Percentiles rank a stretch among this genome's conserved stretches.
phyloP scores from a whole-genome alignment of 2,888 invertebrate genomes.

The Arctia plantaginis region DNA sequence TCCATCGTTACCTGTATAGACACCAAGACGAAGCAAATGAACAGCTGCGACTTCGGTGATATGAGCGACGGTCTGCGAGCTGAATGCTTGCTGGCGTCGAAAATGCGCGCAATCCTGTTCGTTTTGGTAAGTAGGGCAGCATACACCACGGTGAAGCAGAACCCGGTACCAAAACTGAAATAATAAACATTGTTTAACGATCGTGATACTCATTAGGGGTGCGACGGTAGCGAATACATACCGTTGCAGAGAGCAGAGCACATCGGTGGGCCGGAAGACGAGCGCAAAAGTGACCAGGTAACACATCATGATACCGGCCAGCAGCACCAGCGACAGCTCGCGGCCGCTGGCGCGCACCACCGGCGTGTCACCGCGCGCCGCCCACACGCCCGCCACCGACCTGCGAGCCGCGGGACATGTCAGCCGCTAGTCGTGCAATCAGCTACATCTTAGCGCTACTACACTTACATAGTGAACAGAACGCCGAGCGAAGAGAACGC shows the following conservation, averaged over 20 bases:
- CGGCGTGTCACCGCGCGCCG: conserved; percentile 95
- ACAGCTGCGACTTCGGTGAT: conserved; percentile 94
- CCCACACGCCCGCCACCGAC: conserved; percentile 91
- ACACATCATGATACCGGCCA: conserved; percentile 95
- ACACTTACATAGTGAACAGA: conserved; percentile 88
- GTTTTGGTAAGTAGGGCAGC: conserved; percentile 98
- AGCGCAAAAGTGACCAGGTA: conserved; percentile 97
- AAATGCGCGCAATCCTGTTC: conserved; percentile 97
- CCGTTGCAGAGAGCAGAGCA: conserved; percentile 96
- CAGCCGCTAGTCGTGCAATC: neutral
- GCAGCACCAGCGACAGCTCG: conserved; percentile 95
- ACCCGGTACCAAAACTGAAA: conserved; percentile 92
- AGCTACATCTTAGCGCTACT: neutral
- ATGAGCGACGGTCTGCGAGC: conserved; percentile 97
- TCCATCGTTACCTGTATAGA: conserved; percentile 90
- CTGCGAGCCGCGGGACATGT: conserved; percentile 47
- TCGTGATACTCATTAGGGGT: neutral
- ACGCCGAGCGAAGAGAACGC: conserved; percentile 94
- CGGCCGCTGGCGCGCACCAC: conserved; percentile 98
- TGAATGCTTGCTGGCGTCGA: conserved; percentile 97
- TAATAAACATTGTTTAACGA: neutral
- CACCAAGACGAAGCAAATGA: conserved; percentile 94
- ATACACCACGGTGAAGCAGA: conserved; percentile 98
- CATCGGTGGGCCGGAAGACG: conserved; percentile 93
- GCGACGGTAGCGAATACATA: conserved; percentile 60